Conservation (phyloP, 2,888 invertebrate genomes). For the Tipula helvola region DNA sequence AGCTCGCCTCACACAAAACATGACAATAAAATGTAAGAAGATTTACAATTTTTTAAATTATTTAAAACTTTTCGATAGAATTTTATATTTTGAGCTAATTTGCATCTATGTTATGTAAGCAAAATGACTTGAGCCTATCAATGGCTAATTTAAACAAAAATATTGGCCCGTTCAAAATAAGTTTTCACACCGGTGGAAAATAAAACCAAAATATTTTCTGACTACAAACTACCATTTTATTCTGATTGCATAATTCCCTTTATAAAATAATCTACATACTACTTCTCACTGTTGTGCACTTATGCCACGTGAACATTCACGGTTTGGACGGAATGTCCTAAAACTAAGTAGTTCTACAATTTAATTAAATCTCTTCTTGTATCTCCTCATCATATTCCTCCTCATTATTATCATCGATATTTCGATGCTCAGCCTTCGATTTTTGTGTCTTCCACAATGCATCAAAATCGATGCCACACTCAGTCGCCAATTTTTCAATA, state of each 20-base stretch:
- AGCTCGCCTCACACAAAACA: background rate
- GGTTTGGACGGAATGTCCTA: background rate
- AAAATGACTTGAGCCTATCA: too few relatives aligned
- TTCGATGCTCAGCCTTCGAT: background rate
- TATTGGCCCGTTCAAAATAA: too few relatives aligned
- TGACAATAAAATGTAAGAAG: background rate
- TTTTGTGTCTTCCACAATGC: conserved; percentile 29
- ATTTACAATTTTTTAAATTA: background rate
- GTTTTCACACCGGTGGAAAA: background rate
- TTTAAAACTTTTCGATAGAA: background rate
- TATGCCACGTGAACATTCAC: background rate
- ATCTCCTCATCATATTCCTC: conserved; percentile 23
- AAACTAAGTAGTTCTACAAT: background rate
- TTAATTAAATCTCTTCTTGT: conserved; percentile 18
- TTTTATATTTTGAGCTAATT: background rate
- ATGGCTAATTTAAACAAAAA: too few relatives aligned
- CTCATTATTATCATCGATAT: background rate
- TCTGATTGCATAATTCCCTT: background rate
- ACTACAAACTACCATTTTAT: background rate
- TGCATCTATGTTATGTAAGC: background rate
- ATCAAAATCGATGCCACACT: conserved; percentile 33
- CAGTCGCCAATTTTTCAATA: conserved; percentile 31
- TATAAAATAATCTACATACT: background rate
- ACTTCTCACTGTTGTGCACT: background rate
- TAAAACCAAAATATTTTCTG: background rate